Conservation (phyloP, 2,888 invertebrate genomes). For the Dorcus parallelipipedus region DNA sequence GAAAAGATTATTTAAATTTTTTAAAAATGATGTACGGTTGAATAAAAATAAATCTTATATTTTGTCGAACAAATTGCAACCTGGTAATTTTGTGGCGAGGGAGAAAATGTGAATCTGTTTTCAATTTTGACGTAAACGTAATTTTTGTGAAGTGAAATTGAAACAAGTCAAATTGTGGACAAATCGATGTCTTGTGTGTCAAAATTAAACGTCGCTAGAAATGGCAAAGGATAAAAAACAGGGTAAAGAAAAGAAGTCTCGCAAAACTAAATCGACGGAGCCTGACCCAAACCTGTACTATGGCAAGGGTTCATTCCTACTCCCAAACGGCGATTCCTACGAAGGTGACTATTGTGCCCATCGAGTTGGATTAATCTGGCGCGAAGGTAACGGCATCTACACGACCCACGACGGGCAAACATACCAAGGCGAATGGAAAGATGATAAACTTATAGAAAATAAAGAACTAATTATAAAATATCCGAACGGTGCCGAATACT, state of each 20-base stretch:
- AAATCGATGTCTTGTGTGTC: too few relatives aligned
- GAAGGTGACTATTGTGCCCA: conserved; percentile 57
- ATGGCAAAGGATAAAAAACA: background rate
- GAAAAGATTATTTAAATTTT: too few relatives aligned
- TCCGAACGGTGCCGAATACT: conserved; percentile 51
- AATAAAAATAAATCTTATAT: too few relatives aligned
- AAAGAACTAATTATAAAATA: conserved; percentile 47
- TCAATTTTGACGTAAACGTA: too few relatives aligned
- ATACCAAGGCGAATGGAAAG: conserved; percentile 57
- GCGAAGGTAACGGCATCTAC: conserved; percentile 53
- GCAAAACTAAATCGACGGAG: background rate
- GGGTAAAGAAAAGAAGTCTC: background rate
- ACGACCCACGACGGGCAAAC: conserved; percentile 57
- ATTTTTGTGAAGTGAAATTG: too few relatives aligned
- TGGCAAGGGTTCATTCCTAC: conserved; percentile 46
- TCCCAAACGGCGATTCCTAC: conserved; percentile 59
- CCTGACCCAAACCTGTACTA: conserved; percentile 23
- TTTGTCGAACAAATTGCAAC: too few relatives aligned
- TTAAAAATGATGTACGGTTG: too few relatives aligned
- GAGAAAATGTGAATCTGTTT: too few relatives aligned
- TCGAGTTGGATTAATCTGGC: conserved; percentile 49
- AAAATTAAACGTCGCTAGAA: background rate
- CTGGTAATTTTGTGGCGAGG: too few relatives aligned
- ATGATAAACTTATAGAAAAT: conserved; percentile 50
- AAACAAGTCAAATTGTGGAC: too few relatives aligned